Percentiles rank a stretch among this genome's conserved stretches.
These are phyloP conservation scores for Pogona vitticeps DNA, from an alignment of 2,113 vertebrate species.

Conservation along the genomic window DNA sequence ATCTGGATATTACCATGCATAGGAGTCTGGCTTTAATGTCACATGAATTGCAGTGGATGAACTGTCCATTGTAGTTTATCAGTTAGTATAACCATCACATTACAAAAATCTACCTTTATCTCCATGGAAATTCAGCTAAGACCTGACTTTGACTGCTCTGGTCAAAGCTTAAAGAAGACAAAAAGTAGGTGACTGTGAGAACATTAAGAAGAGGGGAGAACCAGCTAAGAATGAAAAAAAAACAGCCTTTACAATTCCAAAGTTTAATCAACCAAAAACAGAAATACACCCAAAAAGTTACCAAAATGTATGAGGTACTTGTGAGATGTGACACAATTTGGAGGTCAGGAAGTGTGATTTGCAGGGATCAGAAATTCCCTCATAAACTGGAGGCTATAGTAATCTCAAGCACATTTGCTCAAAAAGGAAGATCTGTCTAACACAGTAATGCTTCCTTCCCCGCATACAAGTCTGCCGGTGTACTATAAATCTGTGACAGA, in stretches of 20 bases:
- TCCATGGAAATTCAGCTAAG: conserved; percentile 4
- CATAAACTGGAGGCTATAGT: neutral
- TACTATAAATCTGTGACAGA: too few relatives aligned
- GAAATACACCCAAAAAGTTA: neutral
- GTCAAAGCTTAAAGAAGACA: conserved; percentile 27
- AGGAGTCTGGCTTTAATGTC: neutral
- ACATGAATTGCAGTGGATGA: neutral
- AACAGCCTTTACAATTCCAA: neutral
- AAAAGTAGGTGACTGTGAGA: neutral
- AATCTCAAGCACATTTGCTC: neutral
- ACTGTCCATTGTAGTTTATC: neutral
- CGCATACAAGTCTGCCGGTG: neutral
- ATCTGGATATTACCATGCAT: neutral
- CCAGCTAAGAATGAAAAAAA: conserved; percentile 22
- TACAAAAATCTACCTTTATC: conserved; percentile 28
- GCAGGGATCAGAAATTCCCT: neutral
- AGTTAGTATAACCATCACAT: conserved; percentile 21
- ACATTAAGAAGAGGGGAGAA: conserved; percentile 11
- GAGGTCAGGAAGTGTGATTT: neutral
- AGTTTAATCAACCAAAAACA: neutral
- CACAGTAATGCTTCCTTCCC: neutral
- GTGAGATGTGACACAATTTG: neutral
- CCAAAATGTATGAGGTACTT: neutral
- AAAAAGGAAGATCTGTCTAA: neutral
- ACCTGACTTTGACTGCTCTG: conserved; percentile 31